Conservation (phyloP, 2,113 vertebrate genomes). For the Hippocampus mohnikei region DNA sequence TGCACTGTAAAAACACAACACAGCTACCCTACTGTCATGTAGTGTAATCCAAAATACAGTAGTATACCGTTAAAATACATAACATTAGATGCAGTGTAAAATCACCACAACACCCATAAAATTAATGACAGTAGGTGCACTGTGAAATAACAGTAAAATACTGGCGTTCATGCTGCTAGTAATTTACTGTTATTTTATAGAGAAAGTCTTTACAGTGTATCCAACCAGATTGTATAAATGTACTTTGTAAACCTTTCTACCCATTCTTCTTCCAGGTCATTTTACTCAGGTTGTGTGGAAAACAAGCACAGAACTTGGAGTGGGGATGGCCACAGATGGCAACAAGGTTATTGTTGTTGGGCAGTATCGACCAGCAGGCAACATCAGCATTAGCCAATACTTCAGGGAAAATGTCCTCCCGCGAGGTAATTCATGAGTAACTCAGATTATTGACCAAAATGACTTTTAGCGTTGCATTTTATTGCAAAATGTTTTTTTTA, state of each 20-base stretch:
- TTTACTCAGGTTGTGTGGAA: constrained; percentile 74
- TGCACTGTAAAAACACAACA: no score
- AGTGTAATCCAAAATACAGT: no score
- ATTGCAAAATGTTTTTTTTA: background rate
- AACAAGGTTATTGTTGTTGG: constrained; percentile 52
- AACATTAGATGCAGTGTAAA: no score
- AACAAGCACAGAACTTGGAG: constrained; percentile 49
- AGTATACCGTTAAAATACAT: no score
- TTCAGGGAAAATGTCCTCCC: constrained; percentile 56
- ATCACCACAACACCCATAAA: no score
- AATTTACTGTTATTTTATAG: no score
- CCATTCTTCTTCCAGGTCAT: constrained; percentile 54
- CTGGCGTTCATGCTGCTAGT: no score
- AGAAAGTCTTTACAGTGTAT: background rate
- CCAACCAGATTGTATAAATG: background rate
- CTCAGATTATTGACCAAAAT: background rate
- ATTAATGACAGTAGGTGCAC: no score
- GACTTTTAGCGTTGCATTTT: background rate
- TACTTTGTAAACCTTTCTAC: background rate
- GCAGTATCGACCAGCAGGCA: constrained; percentile 63
- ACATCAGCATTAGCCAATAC: constrained; percentile 32
- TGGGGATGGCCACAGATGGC: constrained; percentile 55
- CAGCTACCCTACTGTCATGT: no score
- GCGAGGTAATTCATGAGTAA: constrained; percentile 30
- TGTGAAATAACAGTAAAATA: no score